Evolutionary conservation across 2,888 invertebrate species (phyloP), one percentile per base, ranked within the genome.

Genomic region (Leptinotarsa peninsularis): DNA sequence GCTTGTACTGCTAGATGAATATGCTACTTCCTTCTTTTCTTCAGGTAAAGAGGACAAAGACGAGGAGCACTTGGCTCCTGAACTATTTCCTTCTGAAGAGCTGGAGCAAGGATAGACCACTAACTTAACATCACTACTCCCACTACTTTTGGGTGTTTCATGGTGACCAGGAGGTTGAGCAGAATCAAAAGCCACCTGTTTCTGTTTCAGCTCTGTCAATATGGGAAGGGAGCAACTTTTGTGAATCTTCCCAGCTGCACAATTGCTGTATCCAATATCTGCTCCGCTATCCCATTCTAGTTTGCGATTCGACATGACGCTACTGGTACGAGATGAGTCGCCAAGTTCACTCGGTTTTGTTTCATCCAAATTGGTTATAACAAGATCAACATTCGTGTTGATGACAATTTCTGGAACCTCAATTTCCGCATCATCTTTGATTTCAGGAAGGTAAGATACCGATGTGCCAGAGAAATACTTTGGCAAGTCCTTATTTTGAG

Each of bases 221-320:
- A 73, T 79, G 17, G 88, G 88, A 67, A 88, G 82, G 1, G 88
- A 88, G 49, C 82, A 71, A 81, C 87, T 87, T 81, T 85, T 87
- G 49, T 85, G 84, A 43, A 86, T 76, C 58, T 60, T 84, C 72
- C 80, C 81, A 67, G 89, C 89, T 85, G 77, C 74, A 71, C 79
- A 83, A 73, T 87, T 87, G 71, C 81, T 82, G 87, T 96, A 96
- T 0, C 96, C 96, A 66, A 96, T 94, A 89, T 96, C 96, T 0
- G 94, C 96, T 33, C 95, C 92, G 54, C 94, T 95, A 86, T 96
- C 96, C 96, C 96, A 96, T 89, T 96, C 96, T 3, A 96, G 88
- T 78, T 93, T 94, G 71, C 93, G 91, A 83, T 92, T 93, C 0
- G 94, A 94, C 70, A 94, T 92, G 0, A 93, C 88, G 84, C 94